Base-by-base conservation (phyloP, 2,113 vertebrate genomes). In the Rhinoptilus africanus region DNA sequence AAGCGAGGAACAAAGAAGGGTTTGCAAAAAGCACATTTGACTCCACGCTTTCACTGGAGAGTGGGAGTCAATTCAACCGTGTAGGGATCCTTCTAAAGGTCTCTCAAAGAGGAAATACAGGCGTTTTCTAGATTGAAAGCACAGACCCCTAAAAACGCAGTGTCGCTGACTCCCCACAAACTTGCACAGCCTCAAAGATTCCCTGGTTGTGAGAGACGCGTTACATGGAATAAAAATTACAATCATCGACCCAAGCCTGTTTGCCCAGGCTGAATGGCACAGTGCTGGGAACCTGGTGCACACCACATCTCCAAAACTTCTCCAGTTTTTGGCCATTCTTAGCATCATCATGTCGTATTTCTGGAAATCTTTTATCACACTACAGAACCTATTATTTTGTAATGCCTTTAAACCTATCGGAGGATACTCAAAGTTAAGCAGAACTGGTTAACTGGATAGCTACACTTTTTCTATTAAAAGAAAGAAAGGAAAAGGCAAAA, bases 161-260 rank as follows among this genome's bases (percentile, higher is more conserved):
- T 13, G 10, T 6, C 3, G 3, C 21, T 17, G 20, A 41, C 66
- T 82, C 30, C 6, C 20, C 18, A 20, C 2, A 5, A 47, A 14
- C 7, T 1, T 14, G 18, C 28, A 15, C 18, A 39, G 68, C 5
- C 43, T n/a, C 9, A 14, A 34, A 27, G 45, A 69, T 4, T 84
- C 48, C 47, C 32, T 2, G 0, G 14, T 10, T 4, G 2, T 6
- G 5, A 37, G 43, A 24, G 28, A 89, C 0, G 1, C 23, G 26
- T 8, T 4, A 47, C 0, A 0, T 4, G 16, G 9, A 8, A 7
- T 45, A 54, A 28, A 50, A 28, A 4, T 1, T 11, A 26, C n/a
- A 13, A 47, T 23, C 18, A 8, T 8, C 2, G 9, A n/a, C 32
- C 22, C 3, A 1, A 32, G 37, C 2, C 8, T 3, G 0, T 6